A percentile compares a stretch with the other conserved stretches of the same genome.
Conservation (phyloP, 2,797 vertebrate genomes). For the Acrossocheilus fasciatus region DNA sequence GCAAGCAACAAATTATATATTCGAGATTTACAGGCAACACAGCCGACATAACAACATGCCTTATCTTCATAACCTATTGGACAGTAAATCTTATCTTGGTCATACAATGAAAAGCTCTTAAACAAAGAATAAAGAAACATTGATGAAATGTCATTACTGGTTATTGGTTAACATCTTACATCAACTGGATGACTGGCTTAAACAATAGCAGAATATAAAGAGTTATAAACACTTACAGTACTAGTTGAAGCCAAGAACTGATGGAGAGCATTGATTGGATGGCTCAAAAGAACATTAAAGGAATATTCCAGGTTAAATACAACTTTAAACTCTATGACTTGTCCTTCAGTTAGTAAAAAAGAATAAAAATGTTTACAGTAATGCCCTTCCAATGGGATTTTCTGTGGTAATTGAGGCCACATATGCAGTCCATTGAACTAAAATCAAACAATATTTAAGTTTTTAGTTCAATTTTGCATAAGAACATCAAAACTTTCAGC, state of each 20-base stretch:
- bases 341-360: background rate
- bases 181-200: constrained; percentile 48
- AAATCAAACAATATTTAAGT: background rate
- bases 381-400: background rate
- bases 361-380: background rate
- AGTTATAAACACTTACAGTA: constrained; percentile 72
- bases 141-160: constrained; percentile 49
- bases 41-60: constrained; percentile 27
- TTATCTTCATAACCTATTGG: constrained; percentile 27
- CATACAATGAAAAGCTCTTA: constrained; percentile 46
- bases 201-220: constrained; percentile 67
- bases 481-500: background rate
- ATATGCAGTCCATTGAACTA: background rate
- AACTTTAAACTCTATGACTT: constrained; percentile 11
- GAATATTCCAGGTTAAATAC: constrained; percentile 63
- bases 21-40: constrained; percentile 10
- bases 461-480: background rate
- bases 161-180: constrained; percentile 43
- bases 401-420: background rate
- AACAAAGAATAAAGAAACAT: constrained; percentile 42
- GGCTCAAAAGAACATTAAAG: constrained; percentile 72
- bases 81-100: constrained; percentile 41
- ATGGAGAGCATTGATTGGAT: constrained; percentile 70
- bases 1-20: constrained; percentile 35
- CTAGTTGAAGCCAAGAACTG: constrained; percentile 73